Conservation (phyloP, 2,113 vertebrate species). For the Microtus montanus region DNA sequence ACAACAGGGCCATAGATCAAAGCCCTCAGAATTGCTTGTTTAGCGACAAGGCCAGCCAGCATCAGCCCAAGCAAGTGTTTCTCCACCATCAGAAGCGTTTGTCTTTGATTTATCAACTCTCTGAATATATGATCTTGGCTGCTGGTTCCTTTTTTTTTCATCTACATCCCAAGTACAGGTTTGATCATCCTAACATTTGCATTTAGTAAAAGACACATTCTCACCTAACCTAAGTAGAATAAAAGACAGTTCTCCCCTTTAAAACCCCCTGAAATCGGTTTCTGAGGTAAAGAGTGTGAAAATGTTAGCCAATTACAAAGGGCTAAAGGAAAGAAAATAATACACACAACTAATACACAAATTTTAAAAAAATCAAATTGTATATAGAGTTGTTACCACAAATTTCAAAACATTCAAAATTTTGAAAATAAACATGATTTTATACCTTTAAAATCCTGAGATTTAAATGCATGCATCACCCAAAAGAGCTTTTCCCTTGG, state of each 20-base stretch:
- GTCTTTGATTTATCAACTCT: not conserved
- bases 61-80: not conserved
- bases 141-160: not conserved
- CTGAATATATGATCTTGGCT: not conserved
- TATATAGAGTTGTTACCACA: not conserved
- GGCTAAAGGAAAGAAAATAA: not conserved
- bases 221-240: not conserved
- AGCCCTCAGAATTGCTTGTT: not conserved
- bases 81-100: not conserved
- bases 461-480: not conserved
- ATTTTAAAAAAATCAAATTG: not conserved
- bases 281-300: not conserved
- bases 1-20: not conserved
- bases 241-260: conserved; percentile 5
- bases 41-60: not conserved
- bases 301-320: conserved; percentile 6
- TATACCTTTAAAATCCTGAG: not conserved
- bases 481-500: conserved; percentile 12
- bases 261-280: not conserved
- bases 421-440: not conserved
- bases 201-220: not conserved
- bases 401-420: not conserved
- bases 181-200: not conserved
- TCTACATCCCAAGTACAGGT: not conserved
- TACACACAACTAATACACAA: conserved; percentile 9